A percentile compares a stretch with the other conserved stretches of the same genome.
Conservation (phyloP, 2,113 vertebrate species). For the Sinosuthora webbiana region DNA sequence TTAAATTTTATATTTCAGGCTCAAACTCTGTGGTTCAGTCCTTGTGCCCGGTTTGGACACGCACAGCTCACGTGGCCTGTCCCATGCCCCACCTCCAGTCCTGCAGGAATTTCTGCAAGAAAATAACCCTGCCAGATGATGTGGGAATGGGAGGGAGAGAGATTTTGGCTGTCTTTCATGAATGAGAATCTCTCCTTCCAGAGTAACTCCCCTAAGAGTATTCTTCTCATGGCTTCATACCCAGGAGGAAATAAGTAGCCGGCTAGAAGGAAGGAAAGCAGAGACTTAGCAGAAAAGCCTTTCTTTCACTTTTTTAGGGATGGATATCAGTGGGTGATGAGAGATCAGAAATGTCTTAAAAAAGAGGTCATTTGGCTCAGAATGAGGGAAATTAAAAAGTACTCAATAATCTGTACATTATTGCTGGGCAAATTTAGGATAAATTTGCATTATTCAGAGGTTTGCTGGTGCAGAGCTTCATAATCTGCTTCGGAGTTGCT, state of each 20-base stretch:
- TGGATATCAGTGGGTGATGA: not conserved
- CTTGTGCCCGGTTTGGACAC: accelerated
- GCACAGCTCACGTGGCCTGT: not conserved
- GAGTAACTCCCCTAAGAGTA: not conserved
- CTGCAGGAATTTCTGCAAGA: not conserved
- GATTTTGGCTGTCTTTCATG: not conserved
- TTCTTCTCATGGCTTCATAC: not conserved
- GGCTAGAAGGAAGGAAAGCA: not conserved
- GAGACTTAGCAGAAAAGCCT: not conserved
- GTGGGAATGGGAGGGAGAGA: not conserved
- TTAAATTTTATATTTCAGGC: not conserved
- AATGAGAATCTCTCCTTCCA: not conserved
- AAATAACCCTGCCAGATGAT: not conserved
- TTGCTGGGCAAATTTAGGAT: not conserved
- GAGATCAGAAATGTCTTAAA: not conserved
- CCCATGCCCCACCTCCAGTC: not conserved
- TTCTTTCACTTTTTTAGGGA: not conserved
- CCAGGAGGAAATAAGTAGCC: not conserved
- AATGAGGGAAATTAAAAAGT: not conserved
- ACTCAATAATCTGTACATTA: not conserved
- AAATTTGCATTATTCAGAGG: not conserved
- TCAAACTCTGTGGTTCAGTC: not conserved
- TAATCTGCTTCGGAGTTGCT: not conserved
- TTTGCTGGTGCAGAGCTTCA: not conserved
- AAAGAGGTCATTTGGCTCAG: not conserved